Conservation (phyloP, 2,888 invertebrate genomes). For the Erpobdella octoculata region DNA sequence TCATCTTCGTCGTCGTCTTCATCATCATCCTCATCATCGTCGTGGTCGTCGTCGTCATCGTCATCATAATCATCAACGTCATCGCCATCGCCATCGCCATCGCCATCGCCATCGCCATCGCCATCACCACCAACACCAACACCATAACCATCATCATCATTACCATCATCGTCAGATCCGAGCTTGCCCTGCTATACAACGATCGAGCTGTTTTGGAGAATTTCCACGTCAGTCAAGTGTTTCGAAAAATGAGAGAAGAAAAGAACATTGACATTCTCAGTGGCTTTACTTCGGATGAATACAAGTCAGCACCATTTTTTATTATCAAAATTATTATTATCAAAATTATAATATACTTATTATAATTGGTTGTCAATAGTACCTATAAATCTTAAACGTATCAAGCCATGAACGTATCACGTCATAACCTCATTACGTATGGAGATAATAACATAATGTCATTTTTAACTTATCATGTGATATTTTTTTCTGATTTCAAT, state of each 20-base stretch:
- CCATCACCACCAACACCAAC: background rate
- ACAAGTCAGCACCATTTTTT: constrained; percentile 49
- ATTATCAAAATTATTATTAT: background rate
- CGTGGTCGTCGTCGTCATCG: background rate
- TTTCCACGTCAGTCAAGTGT: constrained; percentile 77
- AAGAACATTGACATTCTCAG: constrained; percentile 71
- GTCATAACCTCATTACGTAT: background rate
- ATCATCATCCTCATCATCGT: background rate
- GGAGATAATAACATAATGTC: background rate
- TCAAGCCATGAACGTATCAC: no score
- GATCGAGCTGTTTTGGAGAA: constrained; percentile 83
- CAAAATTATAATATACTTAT: background rate
- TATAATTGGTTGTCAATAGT: background rate
- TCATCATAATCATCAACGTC: constrained; percentile 6
- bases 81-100: background rate
- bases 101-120: background rate
- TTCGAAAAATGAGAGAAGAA: constrained; percentile 77
- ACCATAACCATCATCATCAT: background rate
- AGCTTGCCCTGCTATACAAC: constrained; percentile 84
- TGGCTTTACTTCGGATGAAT: constrained; percentile 78
- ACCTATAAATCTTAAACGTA: background rate
- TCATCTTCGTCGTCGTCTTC: background rate
- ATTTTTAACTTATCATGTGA: background rate
- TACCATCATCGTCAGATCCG: constrained; percentile 57
- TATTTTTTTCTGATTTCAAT: background rate